A percentile compares a stretch with the other conserved stretches of the same genome.
Conservation (phyloP, 2,888 invertebrate genomes). For the Hyles lineata region DNA sequence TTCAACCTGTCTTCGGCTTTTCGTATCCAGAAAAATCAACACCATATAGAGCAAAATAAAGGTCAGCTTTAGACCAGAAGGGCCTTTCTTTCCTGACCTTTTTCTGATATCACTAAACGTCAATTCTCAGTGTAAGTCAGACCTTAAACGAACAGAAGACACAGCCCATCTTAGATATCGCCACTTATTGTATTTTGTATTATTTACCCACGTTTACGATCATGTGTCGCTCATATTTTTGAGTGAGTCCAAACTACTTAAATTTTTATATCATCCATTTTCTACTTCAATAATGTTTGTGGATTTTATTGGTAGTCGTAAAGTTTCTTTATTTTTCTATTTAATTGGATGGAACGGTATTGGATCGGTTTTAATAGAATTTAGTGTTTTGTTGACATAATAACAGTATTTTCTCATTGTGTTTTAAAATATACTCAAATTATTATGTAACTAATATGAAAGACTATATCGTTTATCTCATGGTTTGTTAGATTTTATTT, state of each 20-base stretch:
- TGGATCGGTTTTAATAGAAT: conserved; percentile 11
- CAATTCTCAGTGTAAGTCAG: conserved; percentile 45
- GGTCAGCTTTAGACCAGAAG: no score
- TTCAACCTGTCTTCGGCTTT: no score
- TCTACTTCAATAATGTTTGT: conserved; percentile 73
- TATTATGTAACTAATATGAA: no score
- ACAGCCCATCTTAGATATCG: conserved; percentile 73
- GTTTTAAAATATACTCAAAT: no score
- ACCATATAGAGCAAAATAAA: no score
- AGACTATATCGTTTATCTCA: no score
- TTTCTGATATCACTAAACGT: not conserved
- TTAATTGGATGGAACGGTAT: conserved; percentile 64
- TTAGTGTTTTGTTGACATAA: not conserved
- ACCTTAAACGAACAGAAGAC: conserved; percentile 51
- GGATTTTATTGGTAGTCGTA: conserved; percentile 71
- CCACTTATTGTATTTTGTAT: conserved; percentile 85
- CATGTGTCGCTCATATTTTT: conserved; percentile 76
- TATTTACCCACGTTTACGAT: conserved; percentile 83
- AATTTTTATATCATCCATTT: conserved; percentile 77
- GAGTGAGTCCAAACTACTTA: conserved; percentile 81
- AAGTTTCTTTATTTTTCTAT: conserved; percentile 62
- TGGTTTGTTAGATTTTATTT: no score
- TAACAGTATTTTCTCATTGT: not conserved
- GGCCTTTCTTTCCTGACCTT: no score
- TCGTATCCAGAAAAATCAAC: no score